Evolutionary conservation across 1,140 invertebrate genomes (phyloP), one percentile per base, ranked within the genome.

Genomic region (Coenobita brevimanus): DNA sequence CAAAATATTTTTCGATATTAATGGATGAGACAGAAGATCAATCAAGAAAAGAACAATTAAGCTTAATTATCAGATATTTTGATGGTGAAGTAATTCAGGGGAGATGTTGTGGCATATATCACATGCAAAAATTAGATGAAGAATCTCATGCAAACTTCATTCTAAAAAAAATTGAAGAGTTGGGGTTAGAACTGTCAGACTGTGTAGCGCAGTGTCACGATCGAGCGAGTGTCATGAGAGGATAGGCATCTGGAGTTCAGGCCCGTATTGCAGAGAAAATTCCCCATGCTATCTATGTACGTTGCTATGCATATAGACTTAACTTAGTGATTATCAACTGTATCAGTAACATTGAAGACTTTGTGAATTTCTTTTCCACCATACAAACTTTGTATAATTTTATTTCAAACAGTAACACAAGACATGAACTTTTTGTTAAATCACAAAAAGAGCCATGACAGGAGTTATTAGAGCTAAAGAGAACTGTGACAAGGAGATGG

Each of bases 81-180:
- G 46, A 80, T 60, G 46, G 50, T 80, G 57, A 80, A 80, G 78
- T 62, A 60, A 60, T 80, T 60, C 78, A 80, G 78, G 78, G 60
- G 78, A 60, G 24, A 57, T 80, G 46, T 60, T 80, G 78, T 62
- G 46, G 73, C 73, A 76, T 38, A 46, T 60, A 76, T 76, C 38
- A 76, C 73, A 76, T 80, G 78, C 24, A 36, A 62, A 80, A 57
- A 30, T 60, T 80, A 62, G 78, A 80, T 80, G 50, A 3, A 80
- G 17, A 80, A 60, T 80, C 50, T 80, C 57, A 24, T 30, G 46
- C 46, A 60, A 62, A 80, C 54, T 80, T 80, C 57, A 80, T 60
- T 15, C 24, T 27, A 21, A 38, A 80, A 24, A 80, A 80, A 30
- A 60, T 60, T 60, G 30, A 62, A 60, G 78, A 80, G 54, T 60